Base-by-base conservation (phyloP, 2,797 vertebrate genomes). In the Argya squamiceps region DNA sequence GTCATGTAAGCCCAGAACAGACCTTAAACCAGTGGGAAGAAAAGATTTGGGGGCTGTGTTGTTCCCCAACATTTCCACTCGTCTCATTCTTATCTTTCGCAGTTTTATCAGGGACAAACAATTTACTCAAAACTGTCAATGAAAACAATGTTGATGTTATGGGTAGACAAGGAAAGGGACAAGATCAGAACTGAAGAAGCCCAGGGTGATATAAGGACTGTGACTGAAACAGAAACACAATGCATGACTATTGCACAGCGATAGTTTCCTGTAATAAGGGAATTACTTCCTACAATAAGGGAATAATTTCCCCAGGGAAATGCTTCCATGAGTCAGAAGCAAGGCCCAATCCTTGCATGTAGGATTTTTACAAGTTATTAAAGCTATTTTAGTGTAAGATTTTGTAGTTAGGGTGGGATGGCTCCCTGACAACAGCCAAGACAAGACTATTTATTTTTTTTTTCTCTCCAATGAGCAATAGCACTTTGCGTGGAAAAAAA, bases 121-220 rank as follows among this genome's bases (percentile, higher is more conserved):
- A 34, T 74, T 64, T 46, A 23, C 32, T 30, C 21, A 10, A 46
- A 63, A 14, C 6, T 56, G 4, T 8, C 22, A 41, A 2, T 22
- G 23, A n/a, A 74, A 83, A 22, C 10, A n/a, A 15, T 4, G 41
- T 8, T 17, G 34, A 7, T 0, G 0, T 46, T 50, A 21, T 2
- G 7, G 10, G 23, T 37, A 15, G 30, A 32, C 15, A 55, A 74
- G 36, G 17, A 59, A 37, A 41, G 27, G 23, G 17, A 32, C 22
- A n/a, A 77, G 29, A 59, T 11, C 2, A 26, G 7, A 29, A 15
- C 0, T 59, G 41, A 32, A 74, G 60, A 82, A 64, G 17, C 9
- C 29, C 70, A 27, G 27, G 47, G 20, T 60, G 12, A 37, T 17
- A 3, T 2, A 43, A 76, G 12, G 53, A 63, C 7, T 16, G 22